phyloP scores from a whole-genome alignment of 2,797 vertebrate genomes.

The Sphenopsis melanotis region DNA sequence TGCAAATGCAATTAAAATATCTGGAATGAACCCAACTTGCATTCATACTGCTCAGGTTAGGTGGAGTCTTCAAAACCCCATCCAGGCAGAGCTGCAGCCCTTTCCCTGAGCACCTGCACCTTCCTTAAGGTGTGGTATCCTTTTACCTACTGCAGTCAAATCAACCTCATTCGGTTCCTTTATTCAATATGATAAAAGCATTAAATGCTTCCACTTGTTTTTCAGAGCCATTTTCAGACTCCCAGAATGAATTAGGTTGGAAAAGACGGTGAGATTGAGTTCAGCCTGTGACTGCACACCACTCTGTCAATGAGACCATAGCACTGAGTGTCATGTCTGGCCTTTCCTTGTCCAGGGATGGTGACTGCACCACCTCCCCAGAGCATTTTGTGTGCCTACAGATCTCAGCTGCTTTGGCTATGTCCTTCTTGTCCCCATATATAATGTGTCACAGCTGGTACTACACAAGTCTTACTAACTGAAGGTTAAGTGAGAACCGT shows the following conservation, averaged over 20 bases:
- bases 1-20: background rate
- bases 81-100: background rate
- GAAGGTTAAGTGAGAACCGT: background rate
- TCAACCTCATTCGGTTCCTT: background rate
- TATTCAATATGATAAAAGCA: background rate
- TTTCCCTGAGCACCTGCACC: background rate
- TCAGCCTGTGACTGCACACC: background rate
- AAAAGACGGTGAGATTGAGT: background rate
- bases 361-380: background rate
- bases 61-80: background rate
- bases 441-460: background rate
- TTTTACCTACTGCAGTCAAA: background rate
- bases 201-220: background rate
- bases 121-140: background rate
- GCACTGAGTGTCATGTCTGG: background rate
- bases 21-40: background rate
- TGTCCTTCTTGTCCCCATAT: background rate
- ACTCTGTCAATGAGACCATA: background rate
- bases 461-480: background rate
- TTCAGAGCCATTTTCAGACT: background rate
- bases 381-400: background rate
- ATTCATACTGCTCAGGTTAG: background rate
- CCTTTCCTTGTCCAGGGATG: fast-evolving
- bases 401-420: background rate
- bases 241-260: background rate